These are phyloP conservation scores for Phylloscopus trochiloides DNA, from an alignment of 2,113 vertebrate species.

Conservation along the genomic window DNA sequence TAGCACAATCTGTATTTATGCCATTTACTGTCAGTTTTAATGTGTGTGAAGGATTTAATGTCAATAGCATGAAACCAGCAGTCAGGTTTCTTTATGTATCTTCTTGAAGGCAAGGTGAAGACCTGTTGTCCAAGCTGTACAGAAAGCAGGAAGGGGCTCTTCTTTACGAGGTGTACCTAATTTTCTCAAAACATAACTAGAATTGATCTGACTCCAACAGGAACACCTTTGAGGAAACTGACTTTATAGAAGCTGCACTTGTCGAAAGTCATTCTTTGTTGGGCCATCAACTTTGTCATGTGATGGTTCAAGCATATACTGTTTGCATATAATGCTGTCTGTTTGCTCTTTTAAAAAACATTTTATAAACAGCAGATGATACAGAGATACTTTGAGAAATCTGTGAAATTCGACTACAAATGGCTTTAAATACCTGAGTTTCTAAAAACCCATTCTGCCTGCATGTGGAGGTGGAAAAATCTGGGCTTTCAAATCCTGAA, in stretches of 20 bases:
- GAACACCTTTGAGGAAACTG: not conserved
- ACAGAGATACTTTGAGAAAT: not conserved
- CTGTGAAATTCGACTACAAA: not conserved
- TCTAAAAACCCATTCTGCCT: not conserved
- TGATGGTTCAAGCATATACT: not conserved
- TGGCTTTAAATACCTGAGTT: not conserved
- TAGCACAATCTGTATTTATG: not conserved
- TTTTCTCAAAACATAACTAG: not conserved
- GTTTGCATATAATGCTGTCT: not conserved
- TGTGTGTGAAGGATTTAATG: not conserved
- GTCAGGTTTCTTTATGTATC: not conserved
- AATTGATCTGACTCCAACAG: not conserved
- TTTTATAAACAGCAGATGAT: not conserved
- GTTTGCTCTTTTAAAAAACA: not conserved
- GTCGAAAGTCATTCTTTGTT: not conserved
- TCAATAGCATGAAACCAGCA: not conserved
- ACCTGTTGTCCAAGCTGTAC: not conserved
- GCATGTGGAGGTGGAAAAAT: not conserved
- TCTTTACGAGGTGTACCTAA: not conserved
- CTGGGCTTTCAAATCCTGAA: not conserved
- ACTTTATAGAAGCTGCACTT: not conserved
- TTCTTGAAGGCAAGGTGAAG: not conserved
- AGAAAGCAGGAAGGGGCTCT: not conserved
- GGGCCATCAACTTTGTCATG: not conserved
- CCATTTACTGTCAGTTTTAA: not conserved